Conservation (phyloP, 2,888 invertebrate genomes). For the Helicoverpa assulta region DNA sequence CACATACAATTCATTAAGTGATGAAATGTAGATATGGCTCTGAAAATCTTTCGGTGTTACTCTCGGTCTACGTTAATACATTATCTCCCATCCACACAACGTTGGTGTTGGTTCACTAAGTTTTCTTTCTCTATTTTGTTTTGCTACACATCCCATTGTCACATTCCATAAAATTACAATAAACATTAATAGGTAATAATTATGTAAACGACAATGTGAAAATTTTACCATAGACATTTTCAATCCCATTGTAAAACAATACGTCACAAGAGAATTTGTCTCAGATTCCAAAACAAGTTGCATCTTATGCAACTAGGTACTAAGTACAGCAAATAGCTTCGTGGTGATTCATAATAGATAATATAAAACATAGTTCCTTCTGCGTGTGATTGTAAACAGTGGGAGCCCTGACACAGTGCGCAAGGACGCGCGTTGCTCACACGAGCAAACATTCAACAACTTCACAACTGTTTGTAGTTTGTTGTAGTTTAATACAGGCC, state of each 20-base stretch:
- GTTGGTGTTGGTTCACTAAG: too few relatives aligned
- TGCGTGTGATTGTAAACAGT: conserved; percentile 55
- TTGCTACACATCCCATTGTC: background rate
- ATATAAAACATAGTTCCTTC: conserved; percentile 63
- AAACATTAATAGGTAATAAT: background rate
- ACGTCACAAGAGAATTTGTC: conserved; percentile 27
- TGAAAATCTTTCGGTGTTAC: too few relatives aligned
- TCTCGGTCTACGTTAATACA: too few relatives aligned
- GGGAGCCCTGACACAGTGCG: conserved; percentile 66
- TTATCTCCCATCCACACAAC: too few relatives aligned
- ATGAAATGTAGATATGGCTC: too few relatives aligned
- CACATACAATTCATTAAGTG: too few relatives aligned
- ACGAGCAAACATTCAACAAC: conserved; percentile 60
- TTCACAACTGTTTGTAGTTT: conserved; percentile 45
- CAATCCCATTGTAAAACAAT: conserved; percentile 11
- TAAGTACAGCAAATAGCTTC: conserved; percentile 47
- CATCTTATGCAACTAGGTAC: conserved; percentile 52
- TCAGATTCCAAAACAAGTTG: conserved; percentile 58
- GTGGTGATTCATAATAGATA: conserved; percentile 53
- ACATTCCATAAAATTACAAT: conserved; percentile 5
- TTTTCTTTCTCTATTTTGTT: too few relatives aligned
- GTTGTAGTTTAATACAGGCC: background rate
- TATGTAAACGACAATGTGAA: conserved; percentile 12
- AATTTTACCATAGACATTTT: conserved; percentile 15
- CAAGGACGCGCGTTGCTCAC: conserved; percentile 77